These are phyloP conservation scores for Asobara japonica DNA, from an alignment of 1,140 invertebrate species.

Conservation along the genomic window DNA sequence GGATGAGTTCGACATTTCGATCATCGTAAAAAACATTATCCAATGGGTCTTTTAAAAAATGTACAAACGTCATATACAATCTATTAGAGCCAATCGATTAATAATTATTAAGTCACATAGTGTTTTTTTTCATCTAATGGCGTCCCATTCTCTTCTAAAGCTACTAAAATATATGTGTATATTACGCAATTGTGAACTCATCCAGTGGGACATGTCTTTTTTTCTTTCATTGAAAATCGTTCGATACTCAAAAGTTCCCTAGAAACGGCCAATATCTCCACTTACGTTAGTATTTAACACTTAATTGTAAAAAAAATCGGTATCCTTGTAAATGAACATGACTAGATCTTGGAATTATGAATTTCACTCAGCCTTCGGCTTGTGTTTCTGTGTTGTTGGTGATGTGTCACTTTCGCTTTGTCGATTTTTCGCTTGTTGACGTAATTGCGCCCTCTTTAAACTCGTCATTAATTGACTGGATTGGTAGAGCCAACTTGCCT, in stretches of 20 bases:
- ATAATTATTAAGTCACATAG: constrained; percentile 29
- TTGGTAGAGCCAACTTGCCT: constrained; percentile 88
- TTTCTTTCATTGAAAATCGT: too few relatives aligned
- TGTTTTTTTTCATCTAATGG: constrained; percentile 11
- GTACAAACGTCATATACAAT: constrained; percentile 26
- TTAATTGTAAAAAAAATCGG: constrained; percentile 10
- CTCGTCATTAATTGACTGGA: constrained; percentile 87
- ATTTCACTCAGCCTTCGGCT: constrained; percentile 31
- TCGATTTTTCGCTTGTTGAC: constrained; percentile 66
- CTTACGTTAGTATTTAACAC: constrained; percentile 19
- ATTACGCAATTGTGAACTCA: background rate
- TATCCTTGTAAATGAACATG: constrained; percentile 28
- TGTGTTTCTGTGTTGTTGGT: constrained; percentile 27
- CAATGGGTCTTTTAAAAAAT: constrained; percentile 23
- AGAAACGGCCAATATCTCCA: background rate
- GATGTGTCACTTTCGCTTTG: constrained; percentile 35
- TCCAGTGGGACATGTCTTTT: too few relatives aligned
- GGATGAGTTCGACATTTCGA: background rate
- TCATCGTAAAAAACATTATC: constrained; percentile 21
- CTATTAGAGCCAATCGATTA: constrained; percentile 28
- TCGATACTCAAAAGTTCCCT: background rate
- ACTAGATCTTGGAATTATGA: constrained; percentile 26
- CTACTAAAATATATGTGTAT: background rate
- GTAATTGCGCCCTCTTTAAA: constrained; percentile 80
- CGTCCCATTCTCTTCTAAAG: background rate